phyloP scores from a whole-genome alignment of 2,113 vertebrate genomes.

The Tichodroma muraria region DNA sequence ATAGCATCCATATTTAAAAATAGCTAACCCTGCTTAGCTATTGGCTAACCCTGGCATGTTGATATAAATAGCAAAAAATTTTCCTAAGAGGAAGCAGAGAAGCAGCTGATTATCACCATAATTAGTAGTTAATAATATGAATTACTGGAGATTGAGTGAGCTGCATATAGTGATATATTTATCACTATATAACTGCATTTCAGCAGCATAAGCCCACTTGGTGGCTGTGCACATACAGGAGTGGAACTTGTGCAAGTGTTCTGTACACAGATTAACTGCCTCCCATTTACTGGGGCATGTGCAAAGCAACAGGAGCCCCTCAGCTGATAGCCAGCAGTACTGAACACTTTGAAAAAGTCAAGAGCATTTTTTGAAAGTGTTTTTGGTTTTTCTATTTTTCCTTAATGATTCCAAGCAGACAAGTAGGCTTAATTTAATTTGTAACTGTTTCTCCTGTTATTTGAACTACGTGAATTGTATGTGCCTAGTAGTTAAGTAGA shows the following conservation, averaged over 20 bases:
- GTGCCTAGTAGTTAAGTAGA: not conserved
- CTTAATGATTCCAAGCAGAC: not conserved
- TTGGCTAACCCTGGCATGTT: not conserved
- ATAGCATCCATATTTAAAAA: constrained; percentile 17
- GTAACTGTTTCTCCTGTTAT: not conserved
- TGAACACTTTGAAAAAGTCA: not conserved
- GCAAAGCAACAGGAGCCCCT: not conserved
- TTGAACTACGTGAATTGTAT: not conserved
- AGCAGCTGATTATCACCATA: not conserved
- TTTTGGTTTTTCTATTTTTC: not conserved
- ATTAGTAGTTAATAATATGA: not conserved
- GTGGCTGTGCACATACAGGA: not conserved
- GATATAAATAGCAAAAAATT: not conserved
- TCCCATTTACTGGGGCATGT: not conserved
- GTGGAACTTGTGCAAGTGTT: not conserved
- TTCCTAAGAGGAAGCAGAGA: not conserved
- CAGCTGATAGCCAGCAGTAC: not conserved
- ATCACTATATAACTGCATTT: not conserved
- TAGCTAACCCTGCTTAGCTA: not conserved
- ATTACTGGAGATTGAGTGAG: not conserved
- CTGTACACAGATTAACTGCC: not conserved
- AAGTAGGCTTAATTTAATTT: not conserved
- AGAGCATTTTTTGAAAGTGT: not conserved
- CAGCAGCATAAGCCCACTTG: not conserved
- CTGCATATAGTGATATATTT: not conserved